These are phyloP conservation scores for Epinephelus fuscoguttatus DNA, from an alignment of 2,113 vertebrate species.

Conservation along the genomic window DNA sequence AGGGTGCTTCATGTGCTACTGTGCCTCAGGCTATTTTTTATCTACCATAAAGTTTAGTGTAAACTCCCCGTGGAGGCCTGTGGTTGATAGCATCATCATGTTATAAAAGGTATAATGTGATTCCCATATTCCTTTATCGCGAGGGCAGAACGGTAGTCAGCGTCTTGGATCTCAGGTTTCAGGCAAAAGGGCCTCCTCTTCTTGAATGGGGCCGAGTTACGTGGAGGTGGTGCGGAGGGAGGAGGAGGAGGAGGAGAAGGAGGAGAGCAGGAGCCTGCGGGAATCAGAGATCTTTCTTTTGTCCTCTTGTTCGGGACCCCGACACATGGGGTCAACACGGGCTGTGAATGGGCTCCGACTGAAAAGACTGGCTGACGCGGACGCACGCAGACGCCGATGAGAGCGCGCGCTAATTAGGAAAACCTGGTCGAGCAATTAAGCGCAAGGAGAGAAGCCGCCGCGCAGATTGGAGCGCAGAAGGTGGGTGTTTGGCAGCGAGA, in stretches of 20 bases:
- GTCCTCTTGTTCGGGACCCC: conserved; percentile 63
- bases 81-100: neutral
- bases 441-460: conserved; percentile 46
- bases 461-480: conserved; percentile 50
- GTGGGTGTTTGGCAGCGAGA: conserved; percentile 41
- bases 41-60: neutral
- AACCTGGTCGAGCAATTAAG: conserved; percentile 79
- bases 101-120: conserved; percentile 20
- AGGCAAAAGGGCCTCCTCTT: conserved; percentile 72
- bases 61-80: neutral
- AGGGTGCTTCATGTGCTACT: no score
- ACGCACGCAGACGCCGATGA: conserved; percentile 59
- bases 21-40: no score
- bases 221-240: conserved; percentile 62
- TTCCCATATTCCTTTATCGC: conserved; percentile 16
- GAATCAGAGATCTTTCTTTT: conserved; percentile 51
- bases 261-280: conserved; percentile 53
- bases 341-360: conserved; percentile 55
- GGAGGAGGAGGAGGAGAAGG: conserved; percentile 31
- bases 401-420: conserved; percentile 74
- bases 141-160: conserved; percentile 62
- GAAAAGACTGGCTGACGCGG: conserved; percentile 42
- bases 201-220: conserved; percentile 64
- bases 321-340: conserved; percentile 73
- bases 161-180: conserved; percentile 74